Evolutionary conservation across 2,888 invertebrate genomes (phyloP).

Genomic region (Caenorhabditis becei): DNA sequence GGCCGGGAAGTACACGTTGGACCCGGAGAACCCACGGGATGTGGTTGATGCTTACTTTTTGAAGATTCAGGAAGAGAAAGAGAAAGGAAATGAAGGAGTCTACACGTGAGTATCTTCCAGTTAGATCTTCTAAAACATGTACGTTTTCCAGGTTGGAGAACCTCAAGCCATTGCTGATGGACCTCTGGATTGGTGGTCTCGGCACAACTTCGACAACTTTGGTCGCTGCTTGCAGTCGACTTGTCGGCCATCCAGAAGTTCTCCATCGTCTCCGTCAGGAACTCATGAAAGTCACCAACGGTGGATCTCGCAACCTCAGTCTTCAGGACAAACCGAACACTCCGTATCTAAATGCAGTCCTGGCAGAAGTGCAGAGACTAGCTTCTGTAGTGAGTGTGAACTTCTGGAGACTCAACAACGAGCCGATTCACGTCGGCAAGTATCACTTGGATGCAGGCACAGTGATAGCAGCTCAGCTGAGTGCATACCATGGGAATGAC

Average conservation of each 20-base stretch:
- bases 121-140: not conserved
- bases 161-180: slow-evolving; percentile 47
- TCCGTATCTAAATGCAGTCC: slow-evolving; percentile 43
- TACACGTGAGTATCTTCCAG: slow-evolving; percentile 19
- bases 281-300: slow-evolving; percentile 43
- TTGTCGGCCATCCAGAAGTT: slow-evolving; percentile 59
- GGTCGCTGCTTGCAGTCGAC: slow-evolving; percentile 45
- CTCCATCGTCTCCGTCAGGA: slow-evolving; percentile 47
- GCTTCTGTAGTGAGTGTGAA: slow-evolving; percentile 62
- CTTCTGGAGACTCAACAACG: slow-evolving; percentile 50
- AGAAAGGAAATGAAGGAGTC: slow-evolving; percentile 27
- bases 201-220: slow-evolving; percentile 65
- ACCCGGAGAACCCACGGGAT: slow-evolving; percentile 55
- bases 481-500: slow-evolving; percentile 54
- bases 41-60: slow-evolving; percentile 60
- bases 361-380: slow-evolving; percentile 57
- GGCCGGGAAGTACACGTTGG: slow-evolving; percentile 24
- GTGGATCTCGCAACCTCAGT: slow-evolving; percentile 21
- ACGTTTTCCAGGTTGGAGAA: slow-evolving; percentile 16
- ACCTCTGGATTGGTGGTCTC: slow-evolving; percentile 67
- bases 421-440: slow-evolving; percentile 47
- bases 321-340: slow-evolving; percentile 44
- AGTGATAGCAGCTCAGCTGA: slow-evolving; percentile 58
- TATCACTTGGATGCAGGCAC: slow-evolving; percentile 41
- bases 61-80: slow-evolving; percentile 57